A percentile compares a stretch with the other conserved stretches of the same genome.
phyloP scores from a whole-genome alignment of 2,888 invertebrate genomes.

The Drosophila anomelani region DNA sequence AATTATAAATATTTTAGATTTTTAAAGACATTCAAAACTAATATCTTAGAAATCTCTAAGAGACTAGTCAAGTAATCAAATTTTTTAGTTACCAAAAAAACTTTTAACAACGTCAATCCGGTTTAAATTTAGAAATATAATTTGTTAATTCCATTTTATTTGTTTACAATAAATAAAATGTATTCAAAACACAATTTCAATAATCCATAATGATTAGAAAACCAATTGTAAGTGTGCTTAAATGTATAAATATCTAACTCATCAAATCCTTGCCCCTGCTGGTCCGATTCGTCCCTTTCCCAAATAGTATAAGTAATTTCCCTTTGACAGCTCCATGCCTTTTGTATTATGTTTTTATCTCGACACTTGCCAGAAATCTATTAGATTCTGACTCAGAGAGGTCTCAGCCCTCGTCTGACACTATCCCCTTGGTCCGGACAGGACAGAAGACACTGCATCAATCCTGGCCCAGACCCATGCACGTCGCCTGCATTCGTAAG shows the following conservation, averaged over 20 bases:
- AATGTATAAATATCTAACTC: not conserved
- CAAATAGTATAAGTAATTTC: slow-evolving; percentile 37
- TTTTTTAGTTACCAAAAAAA: too few species aligned
- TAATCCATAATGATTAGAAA: not conserved
- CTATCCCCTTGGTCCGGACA: not conserved
- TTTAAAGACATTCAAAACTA: too few species aligned
- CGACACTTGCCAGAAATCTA: slow-evolving; percentile 61
- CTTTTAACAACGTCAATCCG: too few species aligned
- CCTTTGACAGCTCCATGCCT: slow-evolving; percentile 41
- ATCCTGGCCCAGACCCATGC: slow-evolving; percentile 51
- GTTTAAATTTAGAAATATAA: too few species aligned
- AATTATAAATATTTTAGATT: too few species aligned
- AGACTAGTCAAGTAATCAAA: too few species aligned
- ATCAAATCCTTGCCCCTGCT: slow-evolving; percentile 1
- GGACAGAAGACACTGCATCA: slow-evolving; percentile 31
- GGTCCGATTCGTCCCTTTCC: slow-evolving; percentile 7
- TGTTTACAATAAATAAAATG: not conserved
- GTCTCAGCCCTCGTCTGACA: slow-evolving; percentile 5
- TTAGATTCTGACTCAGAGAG: slow-evolving; percentile 53
- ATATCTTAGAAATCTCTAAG: too few species aligned
- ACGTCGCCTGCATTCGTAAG: slow-evolving; percentile 80
- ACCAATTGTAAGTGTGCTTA: slow-evolving; percentile 1
- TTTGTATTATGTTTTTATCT: slow-evolving; percentile 48
- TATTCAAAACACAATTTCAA: not conserved
- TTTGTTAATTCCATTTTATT: not conserved